These are phyloP conservation scores for Stictocephala bisonia DNA, from an alignment of 2,888 invertebrate species.

Conservation along the genomic window DNA sequence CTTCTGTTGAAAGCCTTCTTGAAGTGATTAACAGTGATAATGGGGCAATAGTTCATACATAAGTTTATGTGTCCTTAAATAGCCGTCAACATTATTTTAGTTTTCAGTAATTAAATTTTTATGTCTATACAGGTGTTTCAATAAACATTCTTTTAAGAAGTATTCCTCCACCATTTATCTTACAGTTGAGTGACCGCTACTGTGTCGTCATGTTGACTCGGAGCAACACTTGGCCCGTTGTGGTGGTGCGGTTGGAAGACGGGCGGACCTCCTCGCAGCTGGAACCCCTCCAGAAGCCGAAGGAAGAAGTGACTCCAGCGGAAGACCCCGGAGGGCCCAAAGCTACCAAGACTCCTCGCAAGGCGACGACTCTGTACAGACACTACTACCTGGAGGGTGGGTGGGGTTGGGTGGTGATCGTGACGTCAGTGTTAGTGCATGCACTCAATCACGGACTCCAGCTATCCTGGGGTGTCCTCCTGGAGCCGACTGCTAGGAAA, in stretches of 20 bases:
- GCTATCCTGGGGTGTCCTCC: constrained; percentile 69
- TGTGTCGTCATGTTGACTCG: constrained; percentile 49
- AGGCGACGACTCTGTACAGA: constrained; percentile 67
- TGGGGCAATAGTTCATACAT: too few species aligned
- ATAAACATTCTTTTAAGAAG: too few species aligned
- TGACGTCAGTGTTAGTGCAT: constrained; percentile 79
- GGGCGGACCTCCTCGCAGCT: constrained; percentile 45
- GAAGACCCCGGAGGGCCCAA: too few species aligned
- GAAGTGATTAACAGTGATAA: too few species aligned
- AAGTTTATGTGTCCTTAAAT: too few species aligned
- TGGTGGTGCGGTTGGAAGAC: constrained; percentile 53
- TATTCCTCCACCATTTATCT: too few species aligned
- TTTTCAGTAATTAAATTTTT: too few species aligned
- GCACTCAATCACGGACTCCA: constrained; percentile 81
- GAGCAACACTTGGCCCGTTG: constrained; percentile 55
- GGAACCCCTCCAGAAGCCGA: constrained; percentile 48
- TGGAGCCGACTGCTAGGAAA: constrained; percentile 60
- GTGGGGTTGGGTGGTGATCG: constrained; percentile 86
- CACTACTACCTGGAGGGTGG: constrained; percentile 90
- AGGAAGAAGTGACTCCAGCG: constrained; percentile 33
- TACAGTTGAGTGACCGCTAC: too few species aligned
- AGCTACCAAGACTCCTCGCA: constrained; percentile 59
- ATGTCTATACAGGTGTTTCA: too few species aligned
- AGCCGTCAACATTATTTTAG: too few species aligned
- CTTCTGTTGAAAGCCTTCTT: too few species aligned